Conservation (phyloP, 2,797 vertebrate species). For the Helicolenus hilgendorfi region DNA sequence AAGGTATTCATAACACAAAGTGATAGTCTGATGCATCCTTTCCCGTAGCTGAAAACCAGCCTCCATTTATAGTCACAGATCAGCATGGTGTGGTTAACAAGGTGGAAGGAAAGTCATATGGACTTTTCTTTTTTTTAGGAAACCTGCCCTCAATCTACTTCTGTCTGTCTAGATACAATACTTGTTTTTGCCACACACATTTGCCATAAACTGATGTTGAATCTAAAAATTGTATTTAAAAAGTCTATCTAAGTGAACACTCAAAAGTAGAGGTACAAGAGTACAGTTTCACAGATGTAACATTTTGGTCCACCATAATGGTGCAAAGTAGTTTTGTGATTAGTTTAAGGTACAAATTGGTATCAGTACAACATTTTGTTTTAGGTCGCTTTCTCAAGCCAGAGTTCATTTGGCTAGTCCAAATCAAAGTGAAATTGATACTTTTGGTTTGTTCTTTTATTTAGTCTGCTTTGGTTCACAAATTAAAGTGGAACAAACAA, state of each 20-base stretch:
- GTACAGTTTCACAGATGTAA: background rate
- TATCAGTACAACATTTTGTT: no score
- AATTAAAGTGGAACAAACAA: no score
- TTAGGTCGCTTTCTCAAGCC: no score
- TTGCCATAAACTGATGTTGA: background rate
- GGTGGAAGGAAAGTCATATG: background rate
- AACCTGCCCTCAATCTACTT: background rate
- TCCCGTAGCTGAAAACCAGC: slow-evolving; percentile 19
- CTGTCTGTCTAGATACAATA: background rate
- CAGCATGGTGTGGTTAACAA: background rate
- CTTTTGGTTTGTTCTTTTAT: rapidly evolving
- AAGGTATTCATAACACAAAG: slow-evolving; percentile 38
- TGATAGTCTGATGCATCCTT: slow-evolving; percentile 33
- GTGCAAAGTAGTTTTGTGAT: background rate
- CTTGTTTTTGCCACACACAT: background rate
- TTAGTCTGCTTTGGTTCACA: no score
- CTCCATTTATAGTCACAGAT: slow-evolving; percentile 62
- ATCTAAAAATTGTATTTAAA: background rate
- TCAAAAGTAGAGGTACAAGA: background rate
- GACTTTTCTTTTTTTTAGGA: background rate
- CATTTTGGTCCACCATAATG: background rate
- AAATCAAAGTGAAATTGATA: no score
- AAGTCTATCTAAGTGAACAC: background rate
- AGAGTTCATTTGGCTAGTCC: no score
- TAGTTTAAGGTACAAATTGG: background rate